Percentiles rank a stretch among this genome's conserved stretches.
These are phyloP conservation scores for Xenentodon cancila DNA, from an alignment of 2,797 vertebrate genomes.

Conservation along the genomic window DNA sequence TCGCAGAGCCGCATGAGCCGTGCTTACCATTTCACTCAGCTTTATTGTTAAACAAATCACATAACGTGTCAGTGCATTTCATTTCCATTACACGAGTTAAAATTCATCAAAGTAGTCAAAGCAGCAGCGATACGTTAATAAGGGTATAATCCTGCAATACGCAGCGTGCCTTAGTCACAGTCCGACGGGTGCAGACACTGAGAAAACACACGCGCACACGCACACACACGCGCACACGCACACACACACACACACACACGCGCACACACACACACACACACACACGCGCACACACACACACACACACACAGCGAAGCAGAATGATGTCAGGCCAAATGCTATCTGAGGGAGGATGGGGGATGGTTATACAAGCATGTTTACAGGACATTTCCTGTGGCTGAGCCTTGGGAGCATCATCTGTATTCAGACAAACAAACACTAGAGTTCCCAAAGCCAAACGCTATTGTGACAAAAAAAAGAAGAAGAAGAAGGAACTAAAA, in stretches of 20 bases:
- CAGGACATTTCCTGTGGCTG: conserved; percentile 80
- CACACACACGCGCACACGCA: conserved; percentile 30
- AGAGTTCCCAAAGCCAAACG: conserved; percentile 55
- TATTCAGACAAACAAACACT: conserved; percentile 77
- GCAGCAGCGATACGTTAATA: conserved; percentile 41
- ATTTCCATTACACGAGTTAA: conserved; percentile 56
- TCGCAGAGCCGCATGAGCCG: conserved; percentile 26
- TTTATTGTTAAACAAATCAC: conserved; percentile 55
- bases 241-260: conserved; percentile 54
- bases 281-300: conserved; percentile 35
- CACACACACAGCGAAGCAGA: conserved; percentile 47
- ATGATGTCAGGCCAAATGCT: conserved; percentile 65
- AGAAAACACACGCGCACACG: conserved; percentile 36
- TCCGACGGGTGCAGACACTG: conserved; percentile 25
- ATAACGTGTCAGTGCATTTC: conserved; percentile 44
- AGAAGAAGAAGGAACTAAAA: conserved; percentile 8
- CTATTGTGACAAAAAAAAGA: conserved; percentile 31
- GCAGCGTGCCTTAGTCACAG: conserved; percentile 39
- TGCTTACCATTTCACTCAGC: conserved; percentile 27
- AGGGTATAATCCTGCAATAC: conserved; percentile 51
- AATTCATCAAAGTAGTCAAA: conserved; percentile 54
- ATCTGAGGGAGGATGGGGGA: conserved; percentile 74
- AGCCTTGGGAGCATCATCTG: conserved; percentile 77
- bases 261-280: conserved; percentile 38
- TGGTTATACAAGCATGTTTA: conserved; percentile 81